Percentiles rank a stretch among this genome's conserved stretches.
Conservation (phyloP, 2,797 vertebrate genomes). For the Heteromormyrus szaboi region DNA sequence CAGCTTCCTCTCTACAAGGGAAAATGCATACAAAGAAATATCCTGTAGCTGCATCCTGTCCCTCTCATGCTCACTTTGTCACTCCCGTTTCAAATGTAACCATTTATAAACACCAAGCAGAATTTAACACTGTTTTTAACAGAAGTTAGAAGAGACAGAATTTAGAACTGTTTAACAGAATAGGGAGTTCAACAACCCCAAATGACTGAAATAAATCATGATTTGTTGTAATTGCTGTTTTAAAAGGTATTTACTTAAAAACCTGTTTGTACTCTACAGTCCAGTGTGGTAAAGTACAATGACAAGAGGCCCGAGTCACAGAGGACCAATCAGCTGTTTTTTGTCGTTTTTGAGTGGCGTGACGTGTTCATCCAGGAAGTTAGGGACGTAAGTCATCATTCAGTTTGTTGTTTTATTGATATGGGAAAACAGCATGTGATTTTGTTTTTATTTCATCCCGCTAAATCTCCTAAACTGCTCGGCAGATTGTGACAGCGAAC, state of each 20-base stretch:
- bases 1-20: conserved; percentile 11
- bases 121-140: background rate
- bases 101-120: background rate
- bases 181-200: background rate
- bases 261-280: conserved; percentile 54
- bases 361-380: conserved; percentile 92
- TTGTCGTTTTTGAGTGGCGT: conserved; percentile 93
- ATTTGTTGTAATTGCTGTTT: background rate
- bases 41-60: conserved; percentile 14
- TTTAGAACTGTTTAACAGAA: background rate
- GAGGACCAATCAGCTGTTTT: conserved; percentile 76
- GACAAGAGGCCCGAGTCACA: conserved; percentile 65
- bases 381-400: conserved; percentile 70
- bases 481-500: conserved; percentile 90
- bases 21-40: background rate
- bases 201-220: background rate
- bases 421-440: background rate
- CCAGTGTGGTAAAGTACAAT: conserved; percentile 88
- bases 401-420: background rate
- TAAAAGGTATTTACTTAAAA: background rate
- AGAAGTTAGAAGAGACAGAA: background rate
- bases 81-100: background rate
- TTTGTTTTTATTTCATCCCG: background rate
- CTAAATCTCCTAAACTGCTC: background rate
- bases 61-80: background rate